A percentile compares a stretch with the other conserved stretches of the same genome.
Evolutionary conservation across 2,888 invertebrate genomes (phyloP).

Genomic region (Pilophorus perplexus): DNA sequence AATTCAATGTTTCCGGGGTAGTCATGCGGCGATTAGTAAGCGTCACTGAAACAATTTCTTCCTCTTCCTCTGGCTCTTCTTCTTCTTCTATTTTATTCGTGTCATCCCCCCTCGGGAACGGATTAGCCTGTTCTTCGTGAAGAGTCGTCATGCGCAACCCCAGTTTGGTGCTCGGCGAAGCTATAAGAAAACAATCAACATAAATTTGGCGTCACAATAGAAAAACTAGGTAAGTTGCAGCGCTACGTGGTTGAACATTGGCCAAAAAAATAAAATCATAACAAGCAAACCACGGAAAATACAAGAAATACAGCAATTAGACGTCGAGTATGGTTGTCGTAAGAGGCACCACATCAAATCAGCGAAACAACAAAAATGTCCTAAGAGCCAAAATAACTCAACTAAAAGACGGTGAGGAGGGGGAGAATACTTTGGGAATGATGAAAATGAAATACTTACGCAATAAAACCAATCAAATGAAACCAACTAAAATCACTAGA

Average conservation of each 20-base stretch:
- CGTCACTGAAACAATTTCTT: conserved; percentile 23
- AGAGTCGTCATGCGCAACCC: conserved; percentile 88
- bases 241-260: no score
- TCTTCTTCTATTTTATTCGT: conserved; percentile 50
- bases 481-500: no score
- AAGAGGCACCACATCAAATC: no score
- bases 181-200: conserved; percentile 53
- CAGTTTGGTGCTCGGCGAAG: conserved; percentile 79
- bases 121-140: conserved; percentile 68
- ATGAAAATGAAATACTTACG: no score
- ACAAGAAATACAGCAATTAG: neutral
- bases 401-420: neutral
- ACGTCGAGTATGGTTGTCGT: no score
- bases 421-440: no score
- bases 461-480: no score
- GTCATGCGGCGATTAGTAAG: conserved; percentile 22
- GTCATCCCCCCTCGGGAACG: conserved; percentile 40
- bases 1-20: conserved; percentile 33
- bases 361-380: no score
- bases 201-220: no score
- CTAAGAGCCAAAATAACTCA: neutral
- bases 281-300: neutral
- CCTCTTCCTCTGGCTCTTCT: conserved; percentile 51
- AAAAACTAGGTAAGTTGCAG: no score
- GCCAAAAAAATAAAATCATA: no score